Base-by-base conservation (phyloP, 2,797 vertebrate species). In the Parauchenoglanis ngamensis region DNA sequence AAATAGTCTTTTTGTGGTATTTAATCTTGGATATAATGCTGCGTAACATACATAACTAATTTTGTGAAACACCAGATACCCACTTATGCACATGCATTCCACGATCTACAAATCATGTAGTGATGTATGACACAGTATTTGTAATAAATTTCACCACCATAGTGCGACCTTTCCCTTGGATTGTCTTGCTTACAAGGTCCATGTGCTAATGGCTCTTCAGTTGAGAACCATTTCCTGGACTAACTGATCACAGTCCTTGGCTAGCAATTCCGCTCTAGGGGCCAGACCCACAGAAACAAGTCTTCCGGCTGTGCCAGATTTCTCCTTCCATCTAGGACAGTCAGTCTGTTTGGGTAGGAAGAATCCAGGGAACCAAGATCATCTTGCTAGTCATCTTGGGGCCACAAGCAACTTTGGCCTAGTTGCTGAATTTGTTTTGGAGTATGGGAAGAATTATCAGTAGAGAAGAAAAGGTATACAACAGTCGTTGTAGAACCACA, bases 21-120 rank as follows among this genome's bases (percentile, higher is more conserved):
- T 63, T 81, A 44, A 63, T 46, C 57, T 81, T 81, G 78, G 78
- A 81, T 46, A 63, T n/a, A 81, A 63, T 12, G 1, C 40, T 81
- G 11, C 21, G 19, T 23, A 59, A 23, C 35, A 52, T 70, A 25
- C 2, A 19, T 31, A 77, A 54, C 7, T 54, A 4, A 15, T 31
- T 54, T 77, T 31, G 15, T 54, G 25, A 52, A 76, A 76, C 73
- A 78, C 17, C 35, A n/a, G 35, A 61, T 40, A 61, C 56, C 21
- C 61, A 21, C 31, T 59, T 61, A 15, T 80, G 19, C 21, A 56
- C 35, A 7, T 63, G 15, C 40, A 28, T 17, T 15, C 57, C 13
- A 49, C 46, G 4, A 13, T 23, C 54, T 52, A 78, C 73, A 56
- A 59, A 44, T 81, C 25, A 65, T 17, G 19, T 81, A 65, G 40